Base-by-base conservation (phyloP, 2,888 invertebrate species). In the Chorisops tibialis region DNA sequence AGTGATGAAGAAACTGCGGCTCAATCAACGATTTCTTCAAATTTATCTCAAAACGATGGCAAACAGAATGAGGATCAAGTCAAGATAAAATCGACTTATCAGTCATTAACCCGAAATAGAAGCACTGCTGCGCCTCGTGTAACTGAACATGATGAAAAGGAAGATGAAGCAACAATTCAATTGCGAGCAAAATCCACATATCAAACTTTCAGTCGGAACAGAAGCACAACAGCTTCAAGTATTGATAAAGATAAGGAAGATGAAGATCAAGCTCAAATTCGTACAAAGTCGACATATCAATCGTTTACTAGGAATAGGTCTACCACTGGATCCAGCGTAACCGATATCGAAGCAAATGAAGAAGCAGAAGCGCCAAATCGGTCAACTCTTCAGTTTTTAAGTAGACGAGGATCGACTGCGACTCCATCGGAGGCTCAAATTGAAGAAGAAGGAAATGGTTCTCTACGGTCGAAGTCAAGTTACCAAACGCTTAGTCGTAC, bases 61-160 rank as follows among this genome's bases (percentile, higher is more conserved):
- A 56, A 58, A 66, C 11, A 56, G 56, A 3, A 45, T 37, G 5
- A 41, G 49, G 47, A 48, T 48, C 3, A 47, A 63, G 18, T 21
- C 41, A 47, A 24, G 22, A 14, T n/a, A 12, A 51, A 65, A 67
- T 43, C 68, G 68, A 49, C 63, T 30, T 63, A 79, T 14, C 79
- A 83, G 1, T 85, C 89, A 66, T 91, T 91, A 69, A 87, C 88
- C 0, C 89, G 87, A 59, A 88, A 90, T 24, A 79, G 87, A 49
- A 80, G 91, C 64, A 82, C 85, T 12, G 79, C 82, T 0, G 81
- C 71, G 22, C 38, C 68, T 0, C 67, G 43, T 12, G 49, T 68
- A 22, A 12, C 39, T 4, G 66, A 68, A 3, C 43, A 50, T 0
- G 61, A 60, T 19, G 68, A 69, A 3, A 63, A 60, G n/a, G 66